Conservation (phyloP, 2,797 vertebrate species). For the Mustela erminea region DNA sequence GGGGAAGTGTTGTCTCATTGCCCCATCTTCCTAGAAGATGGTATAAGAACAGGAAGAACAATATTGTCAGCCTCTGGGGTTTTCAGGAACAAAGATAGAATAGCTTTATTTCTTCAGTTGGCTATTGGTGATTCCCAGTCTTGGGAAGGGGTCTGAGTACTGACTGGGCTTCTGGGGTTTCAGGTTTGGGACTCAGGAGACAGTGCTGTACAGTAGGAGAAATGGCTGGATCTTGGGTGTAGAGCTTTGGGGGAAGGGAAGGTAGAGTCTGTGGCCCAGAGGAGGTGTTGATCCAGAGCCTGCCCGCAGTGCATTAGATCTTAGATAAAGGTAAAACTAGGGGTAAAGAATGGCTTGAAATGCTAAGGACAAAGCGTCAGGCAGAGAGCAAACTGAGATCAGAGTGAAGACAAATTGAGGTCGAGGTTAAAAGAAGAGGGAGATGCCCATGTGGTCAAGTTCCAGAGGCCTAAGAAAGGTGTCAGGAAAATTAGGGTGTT, state of each 20-base stretch:
- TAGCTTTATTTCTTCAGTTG: neutral
- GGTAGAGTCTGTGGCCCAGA: neutral
- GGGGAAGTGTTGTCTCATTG: neutral
- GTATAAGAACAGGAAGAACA: neutral
- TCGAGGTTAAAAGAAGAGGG: neutral
- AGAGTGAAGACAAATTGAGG: neutral
- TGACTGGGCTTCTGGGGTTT: neutral
- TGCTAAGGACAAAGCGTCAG: neutral
- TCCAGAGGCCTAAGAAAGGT: neutral
- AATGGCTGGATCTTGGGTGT: neutral
- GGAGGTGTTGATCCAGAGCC: neutral
- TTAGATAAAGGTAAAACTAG: neutral
- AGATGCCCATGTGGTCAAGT: neutral
- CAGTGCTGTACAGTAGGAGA: neutral
- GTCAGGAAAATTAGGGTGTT: neutral
- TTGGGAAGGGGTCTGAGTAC: neutral
- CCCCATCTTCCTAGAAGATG: neutral
- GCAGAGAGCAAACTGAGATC: neutral
- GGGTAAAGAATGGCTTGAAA: neutral
- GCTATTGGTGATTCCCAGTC: neutral
- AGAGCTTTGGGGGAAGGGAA: neutral
- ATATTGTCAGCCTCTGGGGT: neutral
- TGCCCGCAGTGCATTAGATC: neutral
- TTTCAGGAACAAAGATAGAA: neutral
- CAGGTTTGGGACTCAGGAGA: neutral